Base-by-base conservation (phyloP, 1,140 invertebrate genomes). In the Coboldia fuscipes region DNA sequence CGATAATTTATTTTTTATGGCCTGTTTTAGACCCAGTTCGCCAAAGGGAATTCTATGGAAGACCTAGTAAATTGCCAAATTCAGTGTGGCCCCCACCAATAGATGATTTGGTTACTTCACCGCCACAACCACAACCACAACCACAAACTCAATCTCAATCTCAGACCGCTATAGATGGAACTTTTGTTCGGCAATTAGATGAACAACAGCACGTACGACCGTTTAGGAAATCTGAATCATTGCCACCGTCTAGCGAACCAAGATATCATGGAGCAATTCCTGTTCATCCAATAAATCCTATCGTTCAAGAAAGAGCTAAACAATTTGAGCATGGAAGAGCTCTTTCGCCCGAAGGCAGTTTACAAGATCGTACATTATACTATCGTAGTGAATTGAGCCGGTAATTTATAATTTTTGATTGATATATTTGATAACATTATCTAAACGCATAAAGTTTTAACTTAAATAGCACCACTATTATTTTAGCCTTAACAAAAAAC, bases 351-450 rank as follows among this genome's bases (percentile, higher is more conserved):
- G 44, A 61, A 48, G 39, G 56, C 3, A 48, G 54, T 3, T 45
- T 62, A 4, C 63, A 63, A 23, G 61, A 70, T 40, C 60, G 73
- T 26, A 78, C 71, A 3, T 68, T 66, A 41, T 61, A 75, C 16
- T 75, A 76, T 35, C 64, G 68, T 38, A 78, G 74, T 46, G 78
- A 81, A 49, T 52, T 81, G 35, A 70, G 76, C 4, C 55, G 76
- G 20, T 48, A 15, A 29, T 8, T 29, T 5, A 13, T 13, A 23
- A 23, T 23, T 23, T 7, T 23, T 23, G 12, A 7, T 12, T 23
- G 22, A 31, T 16, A 18, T 18, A 30, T 22, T 16, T 16, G 10
- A 12, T 13, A 30, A 30, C 13, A 16, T 30, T 30, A 9, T 16
- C 16, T 30, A 12, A 12, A 12, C 23, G 9, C 13, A 9, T 30